Conservation (phyloP, 2,797 vertebrate genomes). For the Falco peregrinus region DNA sequence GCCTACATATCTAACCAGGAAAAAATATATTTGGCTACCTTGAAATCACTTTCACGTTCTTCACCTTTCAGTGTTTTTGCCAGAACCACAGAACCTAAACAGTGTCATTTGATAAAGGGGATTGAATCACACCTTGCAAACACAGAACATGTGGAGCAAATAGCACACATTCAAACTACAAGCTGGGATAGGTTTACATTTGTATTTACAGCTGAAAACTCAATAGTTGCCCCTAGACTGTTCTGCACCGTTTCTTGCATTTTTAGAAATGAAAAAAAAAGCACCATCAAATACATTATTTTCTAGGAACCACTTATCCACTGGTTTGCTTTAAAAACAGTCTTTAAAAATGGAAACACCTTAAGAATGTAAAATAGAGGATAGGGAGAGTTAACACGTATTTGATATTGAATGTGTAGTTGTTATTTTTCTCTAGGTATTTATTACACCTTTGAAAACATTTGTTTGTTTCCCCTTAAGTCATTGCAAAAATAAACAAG, state of each 20-base stretch:
- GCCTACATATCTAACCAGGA: neutral
- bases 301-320: neutral
- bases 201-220: neutral
- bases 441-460: conserved; percentile 1
- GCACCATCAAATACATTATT: neutral
- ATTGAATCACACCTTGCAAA: neutral
- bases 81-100: neutral
- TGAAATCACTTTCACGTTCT: neutral
- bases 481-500: neutral
- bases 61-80: neutral
- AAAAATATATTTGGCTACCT: neutral
- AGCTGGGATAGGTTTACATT: neutral
- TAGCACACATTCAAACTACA: neutral
- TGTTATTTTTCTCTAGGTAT: neutral
- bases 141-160: neutral
- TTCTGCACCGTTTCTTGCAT: neutral
- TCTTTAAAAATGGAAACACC: neutral
- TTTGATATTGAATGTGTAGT: neutral
- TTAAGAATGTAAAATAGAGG: neutral
- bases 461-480: neutral
- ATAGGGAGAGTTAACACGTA: neutral
- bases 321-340: neutral
- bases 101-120: neutral
- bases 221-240: neutral
- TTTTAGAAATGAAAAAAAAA: neutral